phyloP scores from a whole-genome alignment of 2,888 invertebrate genomes.

The Melanostoma mellinum region DNA sequence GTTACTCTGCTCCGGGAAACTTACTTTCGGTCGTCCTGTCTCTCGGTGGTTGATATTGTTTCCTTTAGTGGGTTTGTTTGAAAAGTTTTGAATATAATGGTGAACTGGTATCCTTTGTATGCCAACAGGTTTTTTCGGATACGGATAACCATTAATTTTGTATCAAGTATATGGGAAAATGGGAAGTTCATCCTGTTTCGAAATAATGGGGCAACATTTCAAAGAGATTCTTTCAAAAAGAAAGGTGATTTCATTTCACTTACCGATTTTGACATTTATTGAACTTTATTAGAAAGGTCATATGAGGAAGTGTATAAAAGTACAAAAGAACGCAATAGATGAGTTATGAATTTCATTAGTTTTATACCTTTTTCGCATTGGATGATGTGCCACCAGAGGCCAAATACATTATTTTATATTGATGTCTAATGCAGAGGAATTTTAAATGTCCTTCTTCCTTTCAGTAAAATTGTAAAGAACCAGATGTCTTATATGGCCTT shows the following conservation, averaged over 20 bases:
- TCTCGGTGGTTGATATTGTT: too few relatives aligned
- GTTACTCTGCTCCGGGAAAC: too few relatives aligned
- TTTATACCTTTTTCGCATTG: background rate
- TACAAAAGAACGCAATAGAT: background rate
- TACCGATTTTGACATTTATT: background rate
- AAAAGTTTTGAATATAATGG: background rate
- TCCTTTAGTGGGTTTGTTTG: too few relatives aligned
- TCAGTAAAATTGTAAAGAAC: too few relatives aligned
- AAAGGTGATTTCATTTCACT: constrained; percentile 17
- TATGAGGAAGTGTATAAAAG: background rate
- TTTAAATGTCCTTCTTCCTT: too few relatives aligned
- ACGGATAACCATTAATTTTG: constrained; percentile 33
- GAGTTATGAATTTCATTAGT: constrained; percentile 15
- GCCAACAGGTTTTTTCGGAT: constrained; percentile 1
- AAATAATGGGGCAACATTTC: background rate
- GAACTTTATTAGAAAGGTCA: background rate
- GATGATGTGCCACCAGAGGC: too few relatives aligned
- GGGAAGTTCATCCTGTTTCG: too few relatives aligned
- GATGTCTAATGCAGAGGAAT: too few relatives aligned
- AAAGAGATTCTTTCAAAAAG: background rate
- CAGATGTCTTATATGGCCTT: too few relatives aligned
- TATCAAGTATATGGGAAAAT: constrained; percentile 3
- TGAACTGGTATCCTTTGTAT: background rate
- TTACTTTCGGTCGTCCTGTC: too few relatives aligned
- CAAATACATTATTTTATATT: too few relatives aligned